phyloP scores from a whole-genome alignment of 2,797 vertebrate species.

The Trichosurus vulpecula region DNA sequence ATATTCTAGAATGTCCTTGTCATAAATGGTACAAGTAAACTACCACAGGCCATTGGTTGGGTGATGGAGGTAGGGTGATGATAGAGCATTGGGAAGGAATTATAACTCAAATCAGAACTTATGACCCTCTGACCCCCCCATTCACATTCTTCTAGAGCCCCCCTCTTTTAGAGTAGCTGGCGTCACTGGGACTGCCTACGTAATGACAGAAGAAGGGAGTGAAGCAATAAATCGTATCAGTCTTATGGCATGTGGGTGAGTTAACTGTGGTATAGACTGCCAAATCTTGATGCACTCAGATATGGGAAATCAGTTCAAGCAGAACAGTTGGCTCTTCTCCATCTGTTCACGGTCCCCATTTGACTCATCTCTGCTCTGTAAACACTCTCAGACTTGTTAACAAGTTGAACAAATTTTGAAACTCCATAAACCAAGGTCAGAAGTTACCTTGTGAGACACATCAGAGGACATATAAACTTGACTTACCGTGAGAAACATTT shows the following conservation, averaged over 20 bases:
- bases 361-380: slow-evolving; percentile 73
- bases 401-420: slow-evolving; percentile 71
- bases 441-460: slow-evolving; percentile 49
- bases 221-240: slow-evolving; percentile 70
- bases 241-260: slow-evolving; percentile 67
- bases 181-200: slow-evolving; percentile 67
- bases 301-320: slow-evolving; percentile 70
- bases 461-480: slow-evolving; percentile 29
- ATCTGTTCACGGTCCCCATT: slow-evolving; percentile 71
- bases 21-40: not conserved
- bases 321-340: slow-evolving; percentile 71
- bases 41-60: not conserved
- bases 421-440: slow-evolving; percentile 65
- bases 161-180: slow-evolving; percentile 60
- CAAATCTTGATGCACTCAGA: slow-evolving; percentile 70
- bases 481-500: slow-evolving; percentile 14
- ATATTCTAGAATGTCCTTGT: not conserved
- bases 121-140: slow-evolving; percentile 65
- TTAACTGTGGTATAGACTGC: slow-evolving; percentile 36
- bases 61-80: not conserved
- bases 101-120: slow-evolving; percentile 55
- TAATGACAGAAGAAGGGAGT: slow-evolving; percentile 61
- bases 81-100: not conserved
- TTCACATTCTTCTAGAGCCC: slow-evolving; percentile 39
- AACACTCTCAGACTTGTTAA: slow-evolving; percentile 70